phyloP scores from a whole-genome alignment of 2,888 invertebrate genomes.

The Dicyrtoma fusca region DNA sequence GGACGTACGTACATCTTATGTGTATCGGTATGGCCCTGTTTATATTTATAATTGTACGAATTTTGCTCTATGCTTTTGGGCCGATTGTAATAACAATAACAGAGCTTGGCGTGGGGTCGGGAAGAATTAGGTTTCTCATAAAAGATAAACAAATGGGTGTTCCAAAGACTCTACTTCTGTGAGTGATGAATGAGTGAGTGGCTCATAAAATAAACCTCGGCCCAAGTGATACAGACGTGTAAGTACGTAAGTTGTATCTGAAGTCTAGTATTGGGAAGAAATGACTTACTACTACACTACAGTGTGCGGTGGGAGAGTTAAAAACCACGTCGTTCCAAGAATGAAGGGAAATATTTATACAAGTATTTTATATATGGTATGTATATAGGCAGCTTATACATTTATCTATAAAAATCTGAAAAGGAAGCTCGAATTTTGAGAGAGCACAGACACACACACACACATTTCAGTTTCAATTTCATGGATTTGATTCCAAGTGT shows the following conservation, averaged over 20 bases:
- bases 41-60: too few relatives aligned
- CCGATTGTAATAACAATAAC: too few relatives aligned
- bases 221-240: slow-evolving; percentile 24
- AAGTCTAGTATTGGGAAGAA: too few relatives aligned
- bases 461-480: slow-evolving; percentile 18
- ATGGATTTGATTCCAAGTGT: slow-evolving; percentile 17
- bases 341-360: neutral
- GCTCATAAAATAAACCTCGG: slow-evolving; percentile 23
- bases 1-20: too few relatives aligned
- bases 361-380: neutral
- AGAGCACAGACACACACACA: slow-evolving; percentile 23
- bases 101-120: neutral
- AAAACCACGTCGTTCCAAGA: neutral
- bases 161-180: slow-evolving; percentile 17
- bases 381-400: neutral
- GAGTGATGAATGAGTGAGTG: slow-evolving; percentile 35
- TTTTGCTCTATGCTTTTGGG: too few relatives aligned
- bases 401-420: neutral
- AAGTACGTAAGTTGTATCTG: too few relatives aligned
- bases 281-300: neutral
- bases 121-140: slow-evolving; percentile 12
- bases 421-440: neutral
- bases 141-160: slow-evolving; percentile 32
- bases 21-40: too few relatives aligned
- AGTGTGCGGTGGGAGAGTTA: neutral